Evolutionary conservation across 2,113 vertebrate species (phyloP).

Genomic region (Brevimyrus niger): DNA sequence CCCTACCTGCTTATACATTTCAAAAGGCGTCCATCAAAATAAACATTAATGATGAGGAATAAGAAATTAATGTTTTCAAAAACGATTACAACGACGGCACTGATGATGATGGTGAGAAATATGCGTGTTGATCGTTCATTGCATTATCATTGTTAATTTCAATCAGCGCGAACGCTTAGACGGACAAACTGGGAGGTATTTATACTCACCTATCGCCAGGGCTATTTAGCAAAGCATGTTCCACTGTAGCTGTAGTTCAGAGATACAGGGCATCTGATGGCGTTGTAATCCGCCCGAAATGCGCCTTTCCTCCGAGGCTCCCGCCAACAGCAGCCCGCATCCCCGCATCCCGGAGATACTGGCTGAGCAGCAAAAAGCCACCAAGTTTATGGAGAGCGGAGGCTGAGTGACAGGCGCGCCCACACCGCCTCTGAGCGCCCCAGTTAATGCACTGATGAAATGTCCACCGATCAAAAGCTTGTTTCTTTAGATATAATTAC

Average conservation of each 20-base stretch:
- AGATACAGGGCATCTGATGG: not conserved
- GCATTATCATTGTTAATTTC: not conserved
- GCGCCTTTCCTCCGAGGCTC: not conserved
- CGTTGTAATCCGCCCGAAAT: not conserved
- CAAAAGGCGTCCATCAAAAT: not conserved
- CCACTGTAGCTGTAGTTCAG: not conserved
- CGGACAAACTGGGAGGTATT: not conserved
- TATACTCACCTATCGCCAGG: not conserved
- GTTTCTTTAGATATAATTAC: not conserved
- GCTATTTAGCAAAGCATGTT: not conserved
- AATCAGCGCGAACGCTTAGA: not conserved
- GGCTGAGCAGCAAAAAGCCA: not conserved
- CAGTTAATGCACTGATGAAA: not conserved
- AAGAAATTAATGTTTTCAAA: not conserved
- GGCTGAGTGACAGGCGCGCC: not conserved
- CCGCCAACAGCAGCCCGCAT: not conserved
- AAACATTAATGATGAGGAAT: not conserved
- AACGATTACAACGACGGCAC: not conserved
- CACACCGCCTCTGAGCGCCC: not conserved
- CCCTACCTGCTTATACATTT: not conserved
- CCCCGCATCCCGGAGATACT: not conserved
- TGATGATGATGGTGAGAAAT: not conserved
- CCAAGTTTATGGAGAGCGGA: constrained; percentile 12
- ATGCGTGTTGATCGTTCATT: not conserved
- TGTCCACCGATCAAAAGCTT: not conserved